A percentile compares a stretch with the other conserved stretches of the same genome.
Evolutionary conservation across 1,140 invertebrate genomes (phyloP).

Genomic region (Drosophila sproati): DNA sequence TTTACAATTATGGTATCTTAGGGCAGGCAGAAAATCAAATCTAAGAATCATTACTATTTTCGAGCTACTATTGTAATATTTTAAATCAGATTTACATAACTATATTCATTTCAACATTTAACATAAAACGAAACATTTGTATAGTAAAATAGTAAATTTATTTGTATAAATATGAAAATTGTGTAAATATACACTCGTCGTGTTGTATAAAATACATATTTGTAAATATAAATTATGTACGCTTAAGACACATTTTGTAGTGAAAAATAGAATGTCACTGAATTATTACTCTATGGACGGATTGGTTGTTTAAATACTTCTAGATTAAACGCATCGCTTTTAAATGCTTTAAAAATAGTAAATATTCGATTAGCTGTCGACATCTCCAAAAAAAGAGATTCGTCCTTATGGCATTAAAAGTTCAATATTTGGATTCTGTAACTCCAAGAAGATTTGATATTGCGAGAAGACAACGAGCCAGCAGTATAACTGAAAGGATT

Average conservation of each 20-base stretch:
- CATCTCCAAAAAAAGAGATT: background rate
- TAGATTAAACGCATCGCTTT: slow-evolving; percentile 8
- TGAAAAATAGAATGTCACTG: slow-evolving; percentile 21
- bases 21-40: no score
- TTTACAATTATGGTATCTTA: no score
- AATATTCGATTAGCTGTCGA: slow-evolving; percentile 31
- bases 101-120: slow-evolving; percentile 82
- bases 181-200: slow-evolving; percentile 21
- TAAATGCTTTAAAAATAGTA: slow-evolving; percentile 9
- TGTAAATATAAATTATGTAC: slow-evolving; percentile 33
- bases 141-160: slow-evolving; percentile 40
- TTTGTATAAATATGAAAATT: slow-evolving; percentile 36
- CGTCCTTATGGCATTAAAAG: slow-evolving; percentile 87
- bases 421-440: slow-evolving; percentile 95
- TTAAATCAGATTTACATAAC: slow-evolving; percentile 4
- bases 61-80: background rate
- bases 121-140: slow-evolving; percentile 28
- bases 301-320: slow-evolving; percentile 22
- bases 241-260: slow-evolving; percentile 39
- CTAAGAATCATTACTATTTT: no score
- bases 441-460: slow-evolving; percentile 91
- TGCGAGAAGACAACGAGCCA: slow-evolving; percentile 93
- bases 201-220: slow-evolving; percentile 36
- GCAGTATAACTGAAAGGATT: slow-evolving; percentile 90
- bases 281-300: slow-evolving; percentile 27